Percentiles rank a stretch among this genome's conserved stretches.
Evolutionary conservation across 2,888 invertebrate species (phyloP).

Genomic region (Athrips mouffetella): DNA sequence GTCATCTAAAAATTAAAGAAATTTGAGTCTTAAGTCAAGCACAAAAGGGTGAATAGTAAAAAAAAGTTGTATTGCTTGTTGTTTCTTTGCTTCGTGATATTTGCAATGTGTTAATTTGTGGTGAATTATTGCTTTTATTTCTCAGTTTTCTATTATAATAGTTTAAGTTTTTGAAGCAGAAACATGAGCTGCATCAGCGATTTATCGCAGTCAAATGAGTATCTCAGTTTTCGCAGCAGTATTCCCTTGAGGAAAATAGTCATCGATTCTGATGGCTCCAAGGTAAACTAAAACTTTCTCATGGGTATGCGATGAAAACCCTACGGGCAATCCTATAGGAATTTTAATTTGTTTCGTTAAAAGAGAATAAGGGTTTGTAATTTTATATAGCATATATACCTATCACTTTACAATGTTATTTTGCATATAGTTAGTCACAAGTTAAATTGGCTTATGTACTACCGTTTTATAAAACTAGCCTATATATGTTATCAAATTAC

Average conservation of each 20-base stretch:
- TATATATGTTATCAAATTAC: no score
- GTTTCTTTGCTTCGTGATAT: not conserved
- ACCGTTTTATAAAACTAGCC: no score
- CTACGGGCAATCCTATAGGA: no score
- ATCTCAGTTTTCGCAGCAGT: constrained; percentile 87
- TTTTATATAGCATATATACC: not conserved
- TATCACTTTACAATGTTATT: not conserved
- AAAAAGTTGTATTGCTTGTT: no score
- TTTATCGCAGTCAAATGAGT: constrained; percentile 86
- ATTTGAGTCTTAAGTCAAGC: no score
- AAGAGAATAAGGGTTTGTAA: no score
- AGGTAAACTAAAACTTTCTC: constrained; percentile 74
- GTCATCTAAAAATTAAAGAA: no score
- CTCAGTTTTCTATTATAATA: not conserved
- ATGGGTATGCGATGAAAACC: no score
- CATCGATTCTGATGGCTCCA: constrained; percentile 87
- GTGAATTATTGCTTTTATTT: not conserved
- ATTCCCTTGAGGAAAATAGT: constrained; percentile 86
- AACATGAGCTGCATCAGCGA: constrained; percentile 83
- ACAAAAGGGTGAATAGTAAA: no score
- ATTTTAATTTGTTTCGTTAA: no score
- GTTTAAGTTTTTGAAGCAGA: not conserved
- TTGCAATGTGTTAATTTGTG: not conserved
- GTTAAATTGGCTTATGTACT: not conserved
- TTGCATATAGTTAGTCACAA: not conserved